Evolutionary conservation across 2,888 invertebrate species (phyloP).

Genomic region (Drosophila mimica): DNA sequence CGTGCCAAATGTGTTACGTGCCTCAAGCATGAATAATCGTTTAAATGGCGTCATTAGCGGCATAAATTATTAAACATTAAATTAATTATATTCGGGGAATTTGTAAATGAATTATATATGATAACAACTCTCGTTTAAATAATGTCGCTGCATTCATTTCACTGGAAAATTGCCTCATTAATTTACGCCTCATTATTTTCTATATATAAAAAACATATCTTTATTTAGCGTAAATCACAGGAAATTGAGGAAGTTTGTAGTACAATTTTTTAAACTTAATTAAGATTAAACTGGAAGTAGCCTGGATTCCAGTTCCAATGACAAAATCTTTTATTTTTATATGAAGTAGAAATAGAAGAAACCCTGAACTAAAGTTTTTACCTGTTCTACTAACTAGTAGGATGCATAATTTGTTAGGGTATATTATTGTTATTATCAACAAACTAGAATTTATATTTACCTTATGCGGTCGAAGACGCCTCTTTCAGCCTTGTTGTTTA

Average conservation of each 20-base stretch:
- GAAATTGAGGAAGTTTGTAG: neutral
- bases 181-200: neutral
- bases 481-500: neutral
- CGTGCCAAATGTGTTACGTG: conserved; percentile 19
- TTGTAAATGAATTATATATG: conserved; percentile 4
- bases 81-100: conserved; percentile 5
- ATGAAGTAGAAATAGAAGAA: neutral
- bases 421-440: neutral
- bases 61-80: neutral
- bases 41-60: conserved; percentile 3
- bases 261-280: neutral
- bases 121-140: neutral
- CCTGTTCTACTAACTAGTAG: neutral
- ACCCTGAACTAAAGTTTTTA: neutral
- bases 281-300: too few relatives aligned
- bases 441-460: neutral
- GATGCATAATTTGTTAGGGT: neutral
- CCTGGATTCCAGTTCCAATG: too few relatives aligned
- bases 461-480: neutral
- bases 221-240: neutral
- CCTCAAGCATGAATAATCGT: conserved; percentile 32
- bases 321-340: too few relatives aligned
- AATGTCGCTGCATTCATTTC: neutral
- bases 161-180: neutral
- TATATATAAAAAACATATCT: neutral